Evolutionary conservation across 2,797 vertebrate species (phyloP).

Genomic region (Poliocrania exsul): DNA sequence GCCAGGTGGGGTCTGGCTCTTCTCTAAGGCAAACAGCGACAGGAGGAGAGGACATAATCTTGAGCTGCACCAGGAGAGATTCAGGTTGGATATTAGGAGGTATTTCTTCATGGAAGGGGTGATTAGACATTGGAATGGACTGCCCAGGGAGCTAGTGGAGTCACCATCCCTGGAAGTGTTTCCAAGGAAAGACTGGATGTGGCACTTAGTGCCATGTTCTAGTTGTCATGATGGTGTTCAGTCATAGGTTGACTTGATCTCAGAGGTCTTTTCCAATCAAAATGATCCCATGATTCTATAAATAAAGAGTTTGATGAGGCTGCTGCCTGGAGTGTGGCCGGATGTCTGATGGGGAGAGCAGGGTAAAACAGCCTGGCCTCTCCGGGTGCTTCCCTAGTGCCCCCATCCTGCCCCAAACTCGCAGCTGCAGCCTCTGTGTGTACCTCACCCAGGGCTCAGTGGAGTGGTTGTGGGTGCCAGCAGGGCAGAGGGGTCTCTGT

Average conservation of each 20-base stretch:
- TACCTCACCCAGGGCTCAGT: too few relatives aligned
- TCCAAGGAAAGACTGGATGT: background rate
- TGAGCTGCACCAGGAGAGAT: background rate
- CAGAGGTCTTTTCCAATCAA: background rate
- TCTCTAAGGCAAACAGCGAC: background rate
- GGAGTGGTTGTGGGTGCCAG: accelerated
- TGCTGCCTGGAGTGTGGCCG: accelerated
- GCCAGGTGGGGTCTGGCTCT: background rate
- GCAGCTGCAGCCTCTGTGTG: background rate
- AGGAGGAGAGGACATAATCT: background rate
- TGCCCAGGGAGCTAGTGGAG: background rate
- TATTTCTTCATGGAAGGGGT: background rate
- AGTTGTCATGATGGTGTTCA: background rate
- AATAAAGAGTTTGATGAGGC: background rate
- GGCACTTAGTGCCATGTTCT: background rate
- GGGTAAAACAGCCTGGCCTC: accelerated
- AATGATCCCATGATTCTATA: background rate
- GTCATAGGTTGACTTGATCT: background rate
- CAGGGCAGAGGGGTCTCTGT: background rate
- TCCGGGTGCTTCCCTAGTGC: accelerated
- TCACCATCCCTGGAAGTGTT: background rate
- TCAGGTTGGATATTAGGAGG: background rate
- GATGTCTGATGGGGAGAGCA: background rate
- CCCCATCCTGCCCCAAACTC: background rate
- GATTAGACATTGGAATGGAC: background rate